phyloP scores from a whole-genome alignment of 2,113 vertebrate species.

The Odocoileus hemionus region DNA sequence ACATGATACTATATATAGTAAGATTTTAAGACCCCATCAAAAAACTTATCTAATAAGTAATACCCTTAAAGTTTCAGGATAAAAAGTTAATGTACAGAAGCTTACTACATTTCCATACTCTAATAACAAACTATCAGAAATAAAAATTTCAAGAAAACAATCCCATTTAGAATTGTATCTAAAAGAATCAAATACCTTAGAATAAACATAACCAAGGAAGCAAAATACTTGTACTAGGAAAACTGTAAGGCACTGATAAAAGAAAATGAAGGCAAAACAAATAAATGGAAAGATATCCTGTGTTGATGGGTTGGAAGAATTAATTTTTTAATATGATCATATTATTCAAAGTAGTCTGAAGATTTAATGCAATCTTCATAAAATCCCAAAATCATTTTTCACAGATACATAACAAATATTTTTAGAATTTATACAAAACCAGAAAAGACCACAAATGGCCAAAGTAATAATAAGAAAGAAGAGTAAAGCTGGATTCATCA shows the following conservation, averaged over 20 bases:
- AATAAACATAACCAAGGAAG: neutral
- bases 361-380: neutral
- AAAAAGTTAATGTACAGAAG: neutral
- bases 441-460: neutral
- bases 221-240: neutral
- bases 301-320: neutral
- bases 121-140: neutral
- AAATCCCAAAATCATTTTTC: neutral
- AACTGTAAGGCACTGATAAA: neutral
- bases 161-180: neutral
- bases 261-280: neutral
- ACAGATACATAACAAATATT: neutral
- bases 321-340: neutral
- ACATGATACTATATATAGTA: neutral
- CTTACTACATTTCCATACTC: neutral
- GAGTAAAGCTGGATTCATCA: neutral
- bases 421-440: neutral
- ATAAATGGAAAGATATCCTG: neutral
- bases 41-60: neutral
- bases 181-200: neutral
- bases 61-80: neutral
- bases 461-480: neutral
- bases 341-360: neutral
- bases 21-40: neutral
- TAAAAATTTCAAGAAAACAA: neutral